Percentiles rank a stretch among this genome's conserved stretches.
These are phyloP conservation scores for Holothuria glaberrima DNA, from an alignment of 35 echinoderm and acorn worm species.

Conservation along the genomic window DNA sequence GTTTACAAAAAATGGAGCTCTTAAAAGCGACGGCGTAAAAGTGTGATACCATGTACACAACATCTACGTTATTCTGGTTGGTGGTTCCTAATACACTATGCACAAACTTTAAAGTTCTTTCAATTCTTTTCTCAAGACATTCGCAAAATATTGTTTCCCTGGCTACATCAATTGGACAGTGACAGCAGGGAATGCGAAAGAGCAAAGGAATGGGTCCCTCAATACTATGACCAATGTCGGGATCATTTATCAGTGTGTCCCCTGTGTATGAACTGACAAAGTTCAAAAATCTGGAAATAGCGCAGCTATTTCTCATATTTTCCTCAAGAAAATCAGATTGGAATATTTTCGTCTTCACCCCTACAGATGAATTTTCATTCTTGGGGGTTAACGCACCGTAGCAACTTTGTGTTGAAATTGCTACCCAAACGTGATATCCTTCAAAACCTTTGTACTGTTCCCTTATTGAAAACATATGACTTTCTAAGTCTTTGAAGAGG, in stretches of 20 bases:
- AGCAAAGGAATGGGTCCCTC: neutral
- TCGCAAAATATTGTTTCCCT: neutral
- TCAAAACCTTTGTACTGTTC: no score
- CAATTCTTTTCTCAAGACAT: neutral
- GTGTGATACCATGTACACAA: neutral
- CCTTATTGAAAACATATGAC: no score
- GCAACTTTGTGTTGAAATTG: slow-evolving; percentile 5
- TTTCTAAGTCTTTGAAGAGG: no score
- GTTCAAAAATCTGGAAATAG: neutral
- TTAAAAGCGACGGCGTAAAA: neutral
- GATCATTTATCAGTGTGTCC: neutral
- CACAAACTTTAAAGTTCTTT: neutral
- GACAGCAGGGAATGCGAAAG: no score
- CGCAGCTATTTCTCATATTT: slow-evolving; percentile 1
- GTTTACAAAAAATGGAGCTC: neutral
- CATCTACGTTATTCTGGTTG: neutral
- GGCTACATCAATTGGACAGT: no score
- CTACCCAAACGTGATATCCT: neutral
- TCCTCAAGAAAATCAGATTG: neutral
- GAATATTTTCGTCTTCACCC: neutral
- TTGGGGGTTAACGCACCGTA: neutral
- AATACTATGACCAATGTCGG: neutral
- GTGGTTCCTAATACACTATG: neutral
- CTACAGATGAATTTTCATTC: neutral
- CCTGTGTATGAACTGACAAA: neutral